Base-by-base conservation (phyloP, 2,888 invertebrate genomes). In the Anoplius nigerrimus region DNA sequence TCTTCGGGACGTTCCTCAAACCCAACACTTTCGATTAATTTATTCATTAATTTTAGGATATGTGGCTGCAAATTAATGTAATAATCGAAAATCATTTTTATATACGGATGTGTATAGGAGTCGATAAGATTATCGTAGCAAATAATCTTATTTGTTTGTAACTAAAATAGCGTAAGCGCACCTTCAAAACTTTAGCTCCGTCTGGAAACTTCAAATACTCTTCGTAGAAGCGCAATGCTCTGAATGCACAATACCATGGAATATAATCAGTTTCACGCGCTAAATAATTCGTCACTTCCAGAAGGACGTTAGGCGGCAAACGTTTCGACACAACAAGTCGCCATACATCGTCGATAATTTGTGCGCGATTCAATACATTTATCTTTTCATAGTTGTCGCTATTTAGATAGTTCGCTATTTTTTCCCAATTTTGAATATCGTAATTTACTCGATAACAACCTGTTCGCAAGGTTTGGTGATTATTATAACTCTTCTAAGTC, bases 341-440 rank as follows among this genome's bases (percentile, higher is more conserved):
- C 75, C 93, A 91, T 2, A 93, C 89, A 85, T 97, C 97, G 76
- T 95, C 94, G 0, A 97, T 88, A 5, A 93, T 82, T 66, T 95
- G 94, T 0, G 94, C 95, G 34, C 96, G 91, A 88, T 95, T 95
- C 15, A 93, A 81, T 0, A 91, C 86, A 66, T 92, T 91, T 62
- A 95, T 93, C 4, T 80, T 82, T 2, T 72, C 62, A 57, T 90
- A 89, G 71, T 90, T 89, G 4, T 91, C 88, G 0, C 75, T 81
- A 22, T 84, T 81, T 45, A 94, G 83, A 15, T 90, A 91, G 0
- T 82, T 80, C 0, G 89, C 89, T 6, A 94, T 85, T 0, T 92
- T 90, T 0, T 89, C 84, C 94, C 94, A 95, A 85, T 95, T 94
- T 0, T 84, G 85, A 0, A 81, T 77, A 58, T 95, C 94, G 78